A percentile compares a stretch with the other conserved stretches of the same genome.
phyloP scores from a whole-genome alignment of 2,888 invertebrate genomes.

The Lycaena phlaeas region DNA sequence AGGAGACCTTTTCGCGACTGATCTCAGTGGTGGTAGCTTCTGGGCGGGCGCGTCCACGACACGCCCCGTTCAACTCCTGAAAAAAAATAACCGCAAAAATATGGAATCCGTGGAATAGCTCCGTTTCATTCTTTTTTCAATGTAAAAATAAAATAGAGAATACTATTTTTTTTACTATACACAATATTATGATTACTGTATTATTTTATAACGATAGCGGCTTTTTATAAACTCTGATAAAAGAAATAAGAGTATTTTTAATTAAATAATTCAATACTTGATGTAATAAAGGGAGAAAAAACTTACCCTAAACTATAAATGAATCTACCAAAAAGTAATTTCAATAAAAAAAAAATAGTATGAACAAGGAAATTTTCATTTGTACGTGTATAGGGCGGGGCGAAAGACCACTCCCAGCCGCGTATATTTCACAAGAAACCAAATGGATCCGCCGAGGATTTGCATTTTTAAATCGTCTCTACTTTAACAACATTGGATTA shows the following conservation, averaged over 20 bases:
- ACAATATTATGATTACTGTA: no score
- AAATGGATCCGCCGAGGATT: constrained; percentile 37
- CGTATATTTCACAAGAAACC: constrained; percentile 32
- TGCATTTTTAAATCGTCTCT: constrained; percentile 27
- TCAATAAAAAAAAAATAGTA: background rate
- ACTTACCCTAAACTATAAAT: no score
- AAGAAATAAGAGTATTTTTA: background rate
- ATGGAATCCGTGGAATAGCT: constrained; percentile 12
- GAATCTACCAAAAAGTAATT: no score
- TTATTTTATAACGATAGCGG: no score
- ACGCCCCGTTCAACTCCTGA: constrained; percentile 37
- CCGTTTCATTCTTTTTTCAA: constrained; percentile 1
- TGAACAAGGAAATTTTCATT: background rate
- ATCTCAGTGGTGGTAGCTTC: constrained; percentile 27
- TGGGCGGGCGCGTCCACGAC: constrained; percentile 50
- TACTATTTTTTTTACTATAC: no score
- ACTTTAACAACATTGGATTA: background rate
- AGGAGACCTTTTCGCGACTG: constrained; percentile 33
- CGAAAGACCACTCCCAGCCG: constrained; percentile 37
- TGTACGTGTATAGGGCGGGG: constrained; percentile 28
- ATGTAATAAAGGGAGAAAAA: background rate
- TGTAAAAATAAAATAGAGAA: background rate
- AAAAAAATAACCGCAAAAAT: constrained; percentile 16
- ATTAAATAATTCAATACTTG: background rate
- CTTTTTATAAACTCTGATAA: no score